A percentile compares a stretch with the other conserved stretches of the same genome.
phyloP scores from a whole-genome alignment of 30 jellyfish, hydroid and myxozoan genomes.

The Aurelia sp. region DNA sequence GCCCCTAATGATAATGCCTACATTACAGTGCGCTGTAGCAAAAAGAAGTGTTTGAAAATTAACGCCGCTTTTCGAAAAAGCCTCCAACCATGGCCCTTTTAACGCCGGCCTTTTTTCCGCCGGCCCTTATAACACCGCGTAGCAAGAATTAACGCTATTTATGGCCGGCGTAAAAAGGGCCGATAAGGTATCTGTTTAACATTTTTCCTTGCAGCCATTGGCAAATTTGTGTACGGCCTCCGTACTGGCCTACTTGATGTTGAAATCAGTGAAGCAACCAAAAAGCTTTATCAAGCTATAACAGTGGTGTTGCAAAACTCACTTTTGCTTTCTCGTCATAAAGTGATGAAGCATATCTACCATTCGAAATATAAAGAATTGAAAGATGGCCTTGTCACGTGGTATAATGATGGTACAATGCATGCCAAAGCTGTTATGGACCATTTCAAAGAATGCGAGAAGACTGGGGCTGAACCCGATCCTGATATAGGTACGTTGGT shows the following conservation, averaged over 20 bases:
- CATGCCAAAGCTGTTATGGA: neutral
- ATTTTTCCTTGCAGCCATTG: constrained; percentile 12
- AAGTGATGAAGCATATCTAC: neutral
- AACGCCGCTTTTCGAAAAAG: too few species aligned
- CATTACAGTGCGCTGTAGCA: too few species aligned
- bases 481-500: too few species aligned
- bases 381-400: neutral
- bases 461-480: neutral
- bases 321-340: neutral
- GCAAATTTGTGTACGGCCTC: constrained; percentile 23
- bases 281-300: constrained; percentile 9
- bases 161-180: too few species aligned
- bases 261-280: neutral
- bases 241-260: constrained; percentile 24
- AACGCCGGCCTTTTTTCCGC: too few species aligned
- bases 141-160: too few species aligned
- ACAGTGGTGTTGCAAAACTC: neutral
- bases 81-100: too few species aligned
- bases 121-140: too few species aligned
- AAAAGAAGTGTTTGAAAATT: too few species aligned
- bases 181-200: too few species aligned
- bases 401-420: neutral
- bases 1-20: too few species aligned
- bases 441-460: neutral
- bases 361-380: neutral